These are phyloP conservation scores for Julus scanicus DNA, from an alignment of 2,888 invertebrate species.

Conservation along the genomic window DNA sequence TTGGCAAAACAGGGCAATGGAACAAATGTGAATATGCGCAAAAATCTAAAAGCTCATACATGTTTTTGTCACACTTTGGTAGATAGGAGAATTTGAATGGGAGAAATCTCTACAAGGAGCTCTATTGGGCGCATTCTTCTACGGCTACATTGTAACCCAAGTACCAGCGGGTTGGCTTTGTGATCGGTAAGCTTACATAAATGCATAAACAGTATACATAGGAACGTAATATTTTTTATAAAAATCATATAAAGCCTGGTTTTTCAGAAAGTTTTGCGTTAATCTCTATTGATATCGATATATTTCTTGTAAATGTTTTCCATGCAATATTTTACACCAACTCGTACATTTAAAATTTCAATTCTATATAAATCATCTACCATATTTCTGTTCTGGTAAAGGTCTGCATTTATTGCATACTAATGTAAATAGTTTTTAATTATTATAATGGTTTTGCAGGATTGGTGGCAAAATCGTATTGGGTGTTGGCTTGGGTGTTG, in stretches of 20 bases:
- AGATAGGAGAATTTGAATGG: slow-evolving; percentile 70
- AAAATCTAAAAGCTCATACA: not conserved
- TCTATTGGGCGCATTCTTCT: slow-evolving; percentile 71
- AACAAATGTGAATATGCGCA: not conserved
- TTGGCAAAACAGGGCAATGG: not conserved
- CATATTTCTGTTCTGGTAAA: no score
- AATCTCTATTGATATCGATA: no score
- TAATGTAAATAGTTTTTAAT: slow-evolving; percentile 67
- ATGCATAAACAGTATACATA: no score
- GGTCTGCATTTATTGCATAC: not conserved
- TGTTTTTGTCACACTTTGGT: not conserved
- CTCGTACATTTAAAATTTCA: no score
- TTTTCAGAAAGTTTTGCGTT: no score
- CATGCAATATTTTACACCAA: no score
- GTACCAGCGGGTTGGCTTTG: slow-evolving; percentile 63
- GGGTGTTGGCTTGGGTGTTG: slow-evolving; percentile 64
- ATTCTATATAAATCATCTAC: no score
- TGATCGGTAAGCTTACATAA: slow-evolving; percentile 52
- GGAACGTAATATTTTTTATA: no score
- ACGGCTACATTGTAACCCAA: slow-evolving; percentile 67
- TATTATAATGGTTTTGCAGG: slow-evolving; percentile 61
- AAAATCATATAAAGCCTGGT: no score
- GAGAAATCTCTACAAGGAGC: slow-evolving; percentile 69
- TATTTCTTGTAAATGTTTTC: no score
- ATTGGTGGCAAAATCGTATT: slow-evolving; percentile 66